Evolutionary conservation across 2,888 invertebrate genomes (phyloP), one percentile per base, ranked within the genome.

Genomic region (Agrochola circellaris): DNA sequence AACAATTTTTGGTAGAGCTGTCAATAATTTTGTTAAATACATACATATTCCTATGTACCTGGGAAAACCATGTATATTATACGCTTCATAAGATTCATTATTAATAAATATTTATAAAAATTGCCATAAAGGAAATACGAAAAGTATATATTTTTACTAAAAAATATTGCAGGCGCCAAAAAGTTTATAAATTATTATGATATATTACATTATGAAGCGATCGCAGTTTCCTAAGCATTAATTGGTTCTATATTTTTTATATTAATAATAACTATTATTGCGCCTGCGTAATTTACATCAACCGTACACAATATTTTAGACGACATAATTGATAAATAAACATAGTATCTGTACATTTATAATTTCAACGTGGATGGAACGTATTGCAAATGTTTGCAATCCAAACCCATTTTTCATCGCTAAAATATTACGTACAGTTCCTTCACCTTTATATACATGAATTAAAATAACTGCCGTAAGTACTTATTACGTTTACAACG

Each of bases 1-100:
- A 89, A 83, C 69, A 75, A 80, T 90, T 87, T 92, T 92, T 92
- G 92, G 92, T 92, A 90, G 80, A 89, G 86, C 88, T 90, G 89
- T 90, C 89, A 84, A 80, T 77, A 87, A 86, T 87, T 88, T 88
- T 83, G 82, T 78, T 77, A 82, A 74, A 85, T 80, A 87, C 69
- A 78, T 88, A 84, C 85, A 86, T 88, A 84, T 45, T 65, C 51
- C 23, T 84, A 86, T 82, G 83, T 85, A 87, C 72, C 64, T 30
- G 73, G 61, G 62, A 26, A 77, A 70, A 75, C 65, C 65, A 80
- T 83, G 45, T 75, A 38, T 73, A 66, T 38, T 17, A 78, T 73
- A 79, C n/a, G 68, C 69, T 81, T 82, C 77, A 51, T 75, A 77
- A 79, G 26, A 76, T 68, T 76, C 26, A 42, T 73, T 79, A 61